These are phyloP conservation scores for Macquaria australasica DNA, from an alignment of 2,113 vertebrate species.

Conservation along the genomic window DNA sequence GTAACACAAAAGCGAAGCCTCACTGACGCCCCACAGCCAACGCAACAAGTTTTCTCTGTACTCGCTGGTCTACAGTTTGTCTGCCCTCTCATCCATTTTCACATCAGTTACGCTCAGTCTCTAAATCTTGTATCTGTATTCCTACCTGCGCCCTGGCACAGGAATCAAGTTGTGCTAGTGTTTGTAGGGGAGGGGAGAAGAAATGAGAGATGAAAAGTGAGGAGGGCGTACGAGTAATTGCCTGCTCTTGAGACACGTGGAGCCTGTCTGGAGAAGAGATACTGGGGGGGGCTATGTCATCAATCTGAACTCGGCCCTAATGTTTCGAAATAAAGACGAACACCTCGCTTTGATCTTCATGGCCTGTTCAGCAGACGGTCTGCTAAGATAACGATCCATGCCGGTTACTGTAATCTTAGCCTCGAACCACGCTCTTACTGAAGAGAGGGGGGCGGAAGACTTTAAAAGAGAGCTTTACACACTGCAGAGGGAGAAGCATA, in stretches of 20 bases:
- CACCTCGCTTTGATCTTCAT: constrained; percentile 83
- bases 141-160: constrained; percentile 10
- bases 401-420: constrained; percentile 86
- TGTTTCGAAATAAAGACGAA: constrained; percentile 82
- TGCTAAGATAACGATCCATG: constrained; percentile 85
- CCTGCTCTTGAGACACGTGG: constrained; percentile 67
- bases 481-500: neutral
- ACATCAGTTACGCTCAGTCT: constrained; percentile 8
- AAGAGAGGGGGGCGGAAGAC: constrained; percentile 28
- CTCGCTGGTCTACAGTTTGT: neutral
- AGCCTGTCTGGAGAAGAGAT: constrained; percentile 71
- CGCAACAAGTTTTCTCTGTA: constrained; percentile 9
- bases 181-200: constrained; percentile 18
- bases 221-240: constrained; percentile 53
- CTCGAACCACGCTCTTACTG: constrained; percentile 52
- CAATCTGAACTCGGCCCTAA: constrained; percentile 82
- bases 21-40: constrained; percentile 40
- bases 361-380: constrained; percentile 83
- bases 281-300: constrained; percentile 71
- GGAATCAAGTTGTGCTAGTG: neutral
- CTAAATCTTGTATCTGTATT: neutral
- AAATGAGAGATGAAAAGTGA: constrained; percentile 57
- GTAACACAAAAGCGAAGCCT: constrained; percentile 68
- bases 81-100: constrained; percentile 4
- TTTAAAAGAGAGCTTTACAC: constrained; percentile 19